phyloP scores from a whole-genome alignment of 2,888 invertebrate genomes.

The Muscina levida region DNA sequence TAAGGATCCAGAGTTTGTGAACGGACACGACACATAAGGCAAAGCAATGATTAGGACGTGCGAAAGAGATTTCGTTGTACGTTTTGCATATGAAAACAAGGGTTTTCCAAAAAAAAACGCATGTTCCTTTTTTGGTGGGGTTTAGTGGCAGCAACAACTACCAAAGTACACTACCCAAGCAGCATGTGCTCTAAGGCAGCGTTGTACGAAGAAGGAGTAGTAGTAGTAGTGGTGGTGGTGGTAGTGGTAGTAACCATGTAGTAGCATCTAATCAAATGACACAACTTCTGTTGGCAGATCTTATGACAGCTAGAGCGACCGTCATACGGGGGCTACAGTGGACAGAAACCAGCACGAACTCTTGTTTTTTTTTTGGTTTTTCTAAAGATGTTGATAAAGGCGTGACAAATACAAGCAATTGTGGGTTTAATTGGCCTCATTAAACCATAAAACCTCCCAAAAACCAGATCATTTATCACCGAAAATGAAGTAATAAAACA shows the following conservation, averaged over 20 bases:
- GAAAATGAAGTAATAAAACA: conserved; percentile 34
- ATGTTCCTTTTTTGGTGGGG: neutral
- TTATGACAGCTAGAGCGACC: neutral
- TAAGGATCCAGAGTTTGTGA: neutral
- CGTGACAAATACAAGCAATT: conserved; percentile 56
- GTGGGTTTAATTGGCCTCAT: conserved; percentile 64
- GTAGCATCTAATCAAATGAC: conserved; percentile 4
- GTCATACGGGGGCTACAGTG: neutral
- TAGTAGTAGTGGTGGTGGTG: neutral
- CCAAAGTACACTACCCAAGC: neutral
- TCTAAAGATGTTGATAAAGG: conserved; percentile 12
- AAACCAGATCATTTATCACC: neutral
- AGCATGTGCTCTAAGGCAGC: neutral
- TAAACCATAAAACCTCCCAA: conserved; percentile 42
- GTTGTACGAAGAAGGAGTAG: neutral
- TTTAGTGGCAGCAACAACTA: neutral
- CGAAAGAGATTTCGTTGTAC: conserved; percentile 44
- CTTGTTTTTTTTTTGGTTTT: neutral
- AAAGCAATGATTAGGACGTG: conserved; percentile 56
- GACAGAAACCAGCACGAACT: neutral
- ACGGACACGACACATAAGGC: neutral
- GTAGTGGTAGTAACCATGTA: neutral
- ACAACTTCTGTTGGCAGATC: neutral
- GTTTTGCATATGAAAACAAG: conserved; percentile 35
- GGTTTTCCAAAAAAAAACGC: conserved; percentile 8